Evolutionary conservation across 2,888 invertebrate genomes (phyloP).

Genomic region (Meganola albula): DNA sequence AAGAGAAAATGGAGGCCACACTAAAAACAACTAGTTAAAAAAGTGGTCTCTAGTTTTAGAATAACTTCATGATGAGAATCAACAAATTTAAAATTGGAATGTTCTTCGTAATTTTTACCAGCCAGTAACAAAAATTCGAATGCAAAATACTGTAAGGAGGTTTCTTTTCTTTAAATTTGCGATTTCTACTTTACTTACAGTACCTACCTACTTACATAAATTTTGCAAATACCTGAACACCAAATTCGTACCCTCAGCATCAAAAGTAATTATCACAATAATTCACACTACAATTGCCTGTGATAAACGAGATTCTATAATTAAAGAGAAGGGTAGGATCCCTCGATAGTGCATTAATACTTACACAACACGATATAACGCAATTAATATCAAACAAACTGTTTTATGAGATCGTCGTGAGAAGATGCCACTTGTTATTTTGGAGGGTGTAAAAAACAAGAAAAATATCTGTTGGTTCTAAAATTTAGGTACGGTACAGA

Average conservation of each 20-base stretch:
- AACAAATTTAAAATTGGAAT: too few species aligned
- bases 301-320: conserved; percentile 66
- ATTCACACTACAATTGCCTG: conserved; percentile 53
- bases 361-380: conserved; percentile 70
- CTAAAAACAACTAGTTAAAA: too few species aligned
- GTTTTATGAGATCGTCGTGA: conserved; percentile 63
- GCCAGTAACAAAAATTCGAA: too few species aligned
- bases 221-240: not conserved
- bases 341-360: conserved; percentile 64
- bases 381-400: conserved; percentile 67
- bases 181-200: too few species aligned
- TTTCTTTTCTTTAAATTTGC: too few species aligned
- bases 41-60: too few species aligned
- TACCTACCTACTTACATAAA: too few species aligned
- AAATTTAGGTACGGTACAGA: conserved; percentile 11
- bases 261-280: conserved; percentile 54
- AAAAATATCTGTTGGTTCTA: conserved; percentile 19
- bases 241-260: conserved; percentile 17
- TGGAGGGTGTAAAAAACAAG: conserved; percentile 55
- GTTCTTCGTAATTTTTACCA: too few species aligned
- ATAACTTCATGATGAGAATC: too few species aligned
- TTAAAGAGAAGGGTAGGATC: conserved; percentile 59
- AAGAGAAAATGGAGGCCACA: too few species aligned
- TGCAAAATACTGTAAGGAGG: too few species aligned
- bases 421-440: conserved; percentile 61